Base-by-base conservation (phyloP, 2,113 vertebrate genomes). In the Callopanchax toddi region DNA sequence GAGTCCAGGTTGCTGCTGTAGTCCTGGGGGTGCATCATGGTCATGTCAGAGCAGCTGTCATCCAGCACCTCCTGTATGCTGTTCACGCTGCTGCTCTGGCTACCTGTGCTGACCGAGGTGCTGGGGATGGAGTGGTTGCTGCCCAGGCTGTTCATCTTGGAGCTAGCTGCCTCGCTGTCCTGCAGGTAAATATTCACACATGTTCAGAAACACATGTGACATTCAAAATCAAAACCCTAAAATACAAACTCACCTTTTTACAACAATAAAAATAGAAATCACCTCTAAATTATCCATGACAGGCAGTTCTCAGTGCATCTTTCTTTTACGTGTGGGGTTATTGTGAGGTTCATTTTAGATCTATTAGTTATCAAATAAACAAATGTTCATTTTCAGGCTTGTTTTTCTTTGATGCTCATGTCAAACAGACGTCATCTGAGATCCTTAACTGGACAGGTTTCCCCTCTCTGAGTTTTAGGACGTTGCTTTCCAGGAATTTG, bases 101-200 rank as follows among this genome's bases (percentile, higher is more conserved):
- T 99, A 86, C 96, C 93, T 0, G 95, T 99, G 92, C 97, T 97
- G 82, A 99, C 92, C 2, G 97, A 99, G 83, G 94, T 93, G 78
- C 97, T 99, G 60, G 96, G 97, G 81, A 97, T 93, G 78, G 96
- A 98, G 86, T 98, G 96, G 91, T 96, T 95, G 92, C 97, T 99
- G 86, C 95, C 96, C 90, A 98, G 91, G 89, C 97, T 99, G 94
- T 97, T 97, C 93, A 94, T 92, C 91, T 96, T 96, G 85, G 94
- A 94, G 90, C 87, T 93, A 83, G 94, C 94, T 67, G 95, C 95
- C 84, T 99, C 97, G 3, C 91, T 93, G 91, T 99, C 97, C 97
- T 99, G 92, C 56, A 74, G 34, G 39, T 3, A 17, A 29, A 1
- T 32, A 51, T 44, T n/a, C 40, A 51, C 22, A 37, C 0, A 7